These are phyloP conservation scores for Drosophila planitibia DNA, from an alignment of 2,888 invertebrate genomes.

Conservation along the genomic window DNA sequence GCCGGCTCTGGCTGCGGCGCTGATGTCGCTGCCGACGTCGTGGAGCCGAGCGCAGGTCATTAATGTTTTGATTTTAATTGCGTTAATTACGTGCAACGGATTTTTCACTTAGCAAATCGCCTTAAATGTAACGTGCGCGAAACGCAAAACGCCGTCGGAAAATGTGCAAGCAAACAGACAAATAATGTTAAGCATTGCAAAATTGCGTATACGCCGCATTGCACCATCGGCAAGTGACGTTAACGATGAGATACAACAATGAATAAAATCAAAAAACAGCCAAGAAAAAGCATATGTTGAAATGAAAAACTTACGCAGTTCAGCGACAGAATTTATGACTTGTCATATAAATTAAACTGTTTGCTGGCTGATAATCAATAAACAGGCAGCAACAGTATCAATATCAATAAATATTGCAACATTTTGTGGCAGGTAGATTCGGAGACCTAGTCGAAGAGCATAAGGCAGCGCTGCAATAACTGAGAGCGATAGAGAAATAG, in stretches of 20 bases:
- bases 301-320: constrained; percentile 28
- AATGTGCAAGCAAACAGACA: constrained; percentile 16
- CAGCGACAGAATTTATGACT: constrained; percentile 59
- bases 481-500: neutral
- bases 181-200: neutral
- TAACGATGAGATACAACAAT: neutral
- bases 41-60: constrained; percentile 76
- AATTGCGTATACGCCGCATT: constrained; percentile 34
- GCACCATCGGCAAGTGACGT: neutral
- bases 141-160: constrained; percentile 50
- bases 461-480: neutral
- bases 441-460: constrained; percentile 6
- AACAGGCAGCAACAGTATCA: constrained; percentile 13
- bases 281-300: constrained; percentile 7
- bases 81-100: constrained; percentile 85
- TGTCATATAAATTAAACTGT: constrained; percentile 72
- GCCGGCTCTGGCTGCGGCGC: constrained; percentile 28
- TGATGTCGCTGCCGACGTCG: constrained; percentile 52
- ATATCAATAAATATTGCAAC: constrained; percentile 32
- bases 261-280: neutral
- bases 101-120: constrained; percentile 72
- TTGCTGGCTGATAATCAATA: constrained; percentile 61
- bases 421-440: constrained; percentile 26
- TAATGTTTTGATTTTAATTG: constrained; percentile 85
- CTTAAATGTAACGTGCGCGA: constrained; percentile 28